Evolutionary conservation across 2,888 invertebrate genomes (phyloP).

Genomic region (Diaprepes abbreviatus): DNA sequence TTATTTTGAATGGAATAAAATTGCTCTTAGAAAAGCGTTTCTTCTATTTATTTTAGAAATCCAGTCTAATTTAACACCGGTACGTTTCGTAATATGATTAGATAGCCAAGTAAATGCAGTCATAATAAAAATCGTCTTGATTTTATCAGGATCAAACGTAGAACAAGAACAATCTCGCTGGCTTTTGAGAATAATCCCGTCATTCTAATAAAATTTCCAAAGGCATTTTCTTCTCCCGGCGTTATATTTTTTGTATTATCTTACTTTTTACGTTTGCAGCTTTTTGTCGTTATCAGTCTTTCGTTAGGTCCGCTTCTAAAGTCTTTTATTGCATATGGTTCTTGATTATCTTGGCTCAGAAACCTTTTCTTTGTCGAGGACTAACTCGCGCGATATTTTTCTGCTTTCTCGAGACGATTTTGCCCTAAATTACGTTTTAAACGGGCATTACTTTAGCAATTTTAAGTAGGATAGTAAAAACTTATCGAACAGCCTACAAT

Average conservation of each 20-base stretch:
- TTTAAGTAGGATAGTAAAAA: too few relatives aligned
- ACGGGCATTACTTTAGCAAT: background rate
- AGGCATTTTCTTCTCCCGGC: conserved; percentile 14
- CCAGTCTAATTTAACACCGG: background rate
- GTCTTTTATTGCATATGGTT: conserved; percentile 25
- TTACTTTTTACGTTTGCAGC: conserved; percentile 16
- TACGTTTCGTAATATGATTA: background rate
- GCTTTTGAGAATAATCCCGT: conserved; percentile 14
- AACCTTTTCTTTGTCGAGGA: conserved; percentile 3
- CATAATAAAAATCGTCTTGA: conserved; percentile 6
- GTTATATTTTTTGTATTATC: conserved; percentile 21
- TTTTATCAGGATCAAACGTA: background rate
- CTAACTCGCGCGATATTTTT: conserved; percentile 3
- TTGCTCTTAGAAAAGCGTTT: too few relatives aligned
- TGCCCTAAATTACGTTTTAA: background rate
- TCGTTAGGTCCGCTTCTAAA: conserved; percentile 1
- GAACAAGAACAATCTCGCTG: conserved; percentile 17
- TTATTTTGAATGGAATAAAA: too few relatives aligned
- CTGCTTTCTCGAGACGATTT: background rate
- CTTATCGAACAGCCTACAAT: too few relatives aligned
- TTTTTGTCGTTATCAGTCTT: conserved; percentile 26
- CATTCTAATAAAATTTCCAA: conserved; percentile 18
- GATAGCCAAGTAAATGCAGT: conserved; percentile 1
- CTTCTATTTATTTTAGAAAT: background rate
- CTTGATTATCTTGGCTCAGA: conserved; percentile 20